Percentiles rank a stretch among this genome's conserved stretches.
phyloP scores from a whole-genome alignment of 2,888 invertebrate species.

The Sericinus montela region DNA sequence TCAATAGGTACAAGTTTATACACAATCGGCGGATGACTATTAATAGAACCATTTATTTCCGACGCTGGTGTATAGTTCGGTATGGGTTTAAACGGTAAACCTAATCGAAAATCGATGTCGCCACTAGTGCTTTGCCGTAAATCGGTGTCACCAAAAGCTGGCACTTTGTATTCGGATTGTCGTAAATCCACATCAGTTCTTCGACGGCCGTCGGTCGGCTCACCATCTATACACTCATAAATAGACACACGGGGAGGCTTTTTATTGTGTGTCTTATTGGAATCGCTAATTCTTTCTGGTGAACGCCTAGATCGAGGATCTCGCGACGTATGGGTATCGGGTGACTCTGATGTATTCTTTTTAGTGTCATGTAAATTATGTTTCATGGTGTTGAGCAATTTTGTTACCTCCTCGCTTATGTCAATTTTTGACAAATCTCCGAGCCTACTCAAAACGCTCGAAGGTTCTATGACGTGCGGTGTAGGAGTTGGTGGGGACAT shows the following conservation, averaged over 20 bases:
- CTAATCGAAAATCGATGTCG: conserved; percentile 87
- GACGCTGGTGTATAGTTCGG: conserved; percentile 91
- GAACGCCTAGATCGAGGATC: conserved; percentile 67
- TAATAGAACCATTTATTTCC: conserved; percentile 91
- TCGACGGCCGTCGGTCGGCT: conserved; percentile 68
- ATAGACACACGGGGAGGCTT: conserved; percentile 73
- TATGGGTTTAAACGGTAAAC: conserved; percentile 87
- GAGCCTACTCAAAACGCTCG: conserved; percentile 79
- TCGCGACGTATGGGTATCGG: conserved; percentile 41
- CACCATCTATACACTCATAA: conserved; percentile 80
- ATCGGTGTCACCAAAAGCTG: conserved; percentile 82
- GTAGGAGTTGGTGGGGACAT: conserved; percentile 52
- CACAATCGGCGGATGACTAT: conserved; percentile 85
- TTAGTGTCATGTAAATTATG: conserved; percentile 64
- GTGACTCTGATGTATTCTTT: conserved; percentile 35
- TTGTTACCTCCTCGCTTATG: conserved; percentile 86
- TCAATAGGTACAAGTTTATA: conserved; percentile 82
- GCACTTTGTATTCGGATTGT: conserved; percentile 73
- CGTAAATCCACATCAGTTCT: conserved; percentile 75
- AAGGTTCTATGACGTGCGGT: conserved; percentile 75
- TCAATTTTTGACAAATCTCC: conserved; percentile 86
- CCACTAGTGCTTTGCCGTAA: conserved; percentile 76
- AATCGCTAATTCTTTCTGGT: conserved; percentile 51
- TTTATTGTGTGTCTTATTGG: conserved; percentile 39
- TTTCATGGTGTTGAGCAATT: conserved; percentile 82